Base-by-base conservation (phyloP, 2,888 invertebrate species). In the Suillia variegata region DNA sequence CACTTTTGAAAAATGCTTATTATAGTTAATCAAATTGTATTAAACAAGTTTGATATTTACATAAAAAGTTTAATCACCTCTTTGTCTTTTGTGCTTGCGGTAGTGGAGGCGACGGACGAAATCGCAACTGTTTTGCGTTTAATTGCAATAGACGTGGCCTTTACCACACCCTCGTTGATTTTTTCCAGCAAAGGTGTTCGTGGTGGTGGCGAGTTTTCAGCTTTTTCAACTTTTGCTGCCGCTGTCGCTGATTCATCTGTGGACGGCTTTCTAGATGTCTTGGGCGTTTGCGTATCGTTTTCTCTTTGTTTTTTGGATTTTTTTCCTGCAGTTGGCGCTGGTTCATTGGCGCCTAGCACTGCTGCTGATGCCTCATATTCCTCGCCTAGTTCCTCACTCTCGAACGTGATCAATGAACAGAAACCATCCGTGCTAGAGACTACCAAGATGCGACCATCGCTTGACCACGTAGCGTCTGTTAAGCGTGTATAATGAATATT, bases 341-440 rank as follows among this genome's bases (percentile, higher is more conserved):
- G 68, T 15, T 75, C 77, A 4, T 62, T 65, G 60, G 69, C 68
- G 79, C 60, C 61, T 62, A 74, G 79, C 78, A 71, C 77, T 79
- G 62, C 81, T 70, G 68, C 73, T 49, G 69, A 67, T 24, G 78
- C 65, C 49, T 72, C 68, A 58, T 84, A 83, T 54, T 81, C 79
- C 57, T 83, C 79, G 66, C 94, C 94, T 13, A 94, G 80, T 83
- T 94, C 94, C 13, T 85, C 86, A 6, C 85, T 82, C 31, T 86
- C 85, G 80, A 96, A 94, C n/a, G 88, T 87, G 20, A 94, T 85
- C 54, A 95, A 83, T 0, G 94, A 91, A 79, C 94, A 94, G 79
- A 91, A 96, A 1, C 96, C 96, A 83, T 96, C 96, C 0, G 93
- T 92, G 13, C 95, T 95, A 2, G 94, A 92, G 0, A 90, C 89